Percentiles rank a stretch among this genome's conserved stretches.
Evolutionary conservation across 2,797 vertebrate genomes (phyloP).

Genomic region (Sebastes diaconus): DNA sequence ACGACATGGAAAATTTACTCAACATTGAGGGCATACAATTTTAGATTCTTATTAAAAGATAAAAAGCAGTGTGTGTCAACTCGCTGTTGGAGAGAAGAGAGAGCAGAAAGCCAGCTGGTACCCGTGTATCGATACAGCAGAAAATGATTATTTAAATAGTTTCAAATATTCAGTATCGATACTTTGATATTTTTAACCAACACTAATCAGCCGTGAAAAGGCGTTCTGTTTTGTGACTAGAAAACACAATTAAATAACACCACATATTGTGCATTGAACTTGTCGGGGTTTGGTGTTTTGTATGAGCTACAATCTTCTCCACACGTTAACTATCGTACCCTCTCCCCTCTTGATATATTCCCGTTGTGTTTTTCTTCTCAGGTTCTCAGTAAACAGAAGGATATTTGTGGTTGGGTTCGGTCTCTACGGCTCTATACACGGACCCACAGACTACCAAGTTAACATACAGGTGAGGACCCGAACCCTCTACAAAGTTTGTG

Average conservation of each 20-base stretch:
- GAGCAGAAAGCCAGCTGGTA: no score
- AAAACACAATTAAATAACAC: not conserved
- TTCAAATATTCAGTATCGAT: no score
- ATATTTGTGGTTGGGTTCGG: slow-evolving; percentile 97
- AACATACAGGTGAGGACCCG: slow-evolving; percentile 91
- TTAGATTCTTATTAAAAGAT: no score
- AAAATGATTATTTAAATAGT: no score
- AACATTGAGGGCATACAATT: no score
- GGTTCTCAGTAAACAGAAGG: slow-evolving; percentile 96
- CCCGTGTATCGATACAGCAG: no score
- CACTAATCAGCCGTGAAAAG: not conserved
- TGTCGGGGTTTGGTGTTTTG: no score
- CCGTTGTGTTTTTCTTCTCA: slow-evolving; percentile 54
- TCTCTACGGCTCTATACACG: slow-evolving; percentile 97
- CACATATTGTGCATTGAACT: not conserved
- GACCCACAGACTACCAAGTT: slow-evolving; percentile 98
- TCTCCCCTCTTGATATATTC: not conserved
- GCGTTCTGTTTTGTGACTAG: not conserved
- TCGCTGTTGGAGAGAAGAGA: no score
- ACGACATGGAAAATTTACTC: no score
- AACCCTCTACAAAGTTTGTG: not conserved
- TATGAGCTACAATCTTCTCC: no score
- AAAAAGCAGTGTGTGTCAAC: no score
- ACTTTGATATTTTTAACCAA: no score
- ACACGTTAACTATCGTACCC: not conserved